These are phyloP conservation scores for Ameiurus melas DNA, from an alignment of 2,113 vertebrate species.

Conservation along the genomic window DNA sequence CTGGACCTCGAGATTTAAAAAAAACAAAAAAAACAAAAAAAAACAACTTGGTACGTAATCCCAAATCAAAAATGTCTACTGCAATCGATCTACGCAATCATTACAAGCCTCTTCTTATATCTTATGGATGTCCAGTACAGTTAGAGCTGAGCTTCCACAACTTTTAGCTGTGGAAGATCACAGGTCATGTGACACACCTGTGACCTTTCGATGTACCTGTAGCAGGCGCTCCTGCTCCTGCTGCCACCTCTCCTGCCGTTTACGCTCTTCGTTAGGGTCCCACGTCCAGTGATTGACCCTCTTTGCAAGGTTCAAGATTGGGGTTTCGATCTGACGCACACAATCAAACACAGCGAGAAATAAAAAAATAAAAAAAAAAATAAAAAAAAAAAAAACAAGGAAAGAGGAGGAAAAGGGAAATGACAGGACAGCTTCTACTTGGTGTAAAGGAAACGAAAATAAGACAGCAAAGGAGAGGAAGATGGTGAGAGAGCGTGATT, in stretches of 20 bases:
- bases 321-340: constrained; percentile 75
- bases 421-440: constrained; percentile 43
- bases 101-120: background rate
- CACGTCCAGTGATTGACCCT: constrained; percentile 93
- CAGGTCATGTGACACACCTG: constrained; percentile 42
- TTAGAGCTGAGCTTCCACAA: background rate
- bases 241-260: constrained; percentile 94
- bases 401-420: constrained; percentile 26
- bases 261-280: constrained; percentile 96
- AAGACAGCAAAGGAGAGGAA: constrained; percentile 60
- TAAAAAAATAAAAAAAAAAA: constrained; percentile 55
- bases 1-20: background rate
- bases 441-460: constrained; percentile 45
- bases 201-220: constrained; percentile 77
- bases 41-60: background rate
- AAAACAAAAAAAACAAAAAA: background rate
- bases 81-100: background rate
- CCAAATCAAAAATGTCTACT: background rate
- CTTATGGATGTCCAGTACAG: background rate
- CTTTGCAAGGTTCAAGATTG: constrained; percentile 80
- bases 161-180: constrained; percentile 4
- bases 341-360: constrained; percentile 50
- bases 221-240: constrained; percentile 94
- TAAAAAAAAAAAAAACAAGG: constrained; percentile 9
- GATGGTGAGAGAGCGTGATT: constrained; percentile 21